Percentiles rank a stretch among this genome's conserved stretches.
These are phyloP conservation scores for Phoenicopterus ruber DNA, from an alignment of 2,113 vertebrate species.

Conservation along the genomic window DNA sequence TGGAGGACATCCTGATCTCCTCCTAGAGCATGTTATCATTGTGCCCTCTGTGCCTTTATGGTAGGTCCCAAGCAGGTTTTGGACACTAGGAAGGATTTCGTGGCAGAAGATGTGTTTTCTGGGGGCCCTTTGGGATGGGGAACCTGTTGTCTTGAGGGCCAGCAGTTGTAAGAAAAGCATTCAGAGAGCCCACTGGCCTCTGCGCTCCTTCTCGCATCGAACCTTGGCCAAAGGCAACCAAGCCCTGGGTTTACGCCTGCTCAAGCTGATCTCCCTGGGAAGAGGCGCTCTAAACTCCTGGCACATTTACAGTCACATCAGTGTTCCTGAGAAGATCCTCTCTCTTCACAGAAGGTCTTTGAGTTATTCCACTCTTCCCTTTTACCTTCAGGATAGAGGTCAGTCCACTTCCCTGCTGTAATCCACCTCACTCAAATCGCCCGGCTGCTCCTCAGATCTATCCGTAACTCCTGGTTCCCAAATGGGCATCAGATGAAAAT, in stretches of 20 bases:
- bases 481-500: background rate
- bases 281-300: background rate
- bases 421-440: background rate
- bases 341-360: background rate
- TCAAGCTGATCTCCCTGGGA: background rate
- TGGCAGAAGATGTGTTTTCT: background rate
- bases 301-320: background rate
- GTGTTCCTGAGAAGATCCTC: background rate
- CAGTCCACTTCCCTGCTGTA: background rate
- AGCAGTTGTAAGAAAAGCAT: background rate
- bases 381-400: background rate
- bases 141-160: background rate
- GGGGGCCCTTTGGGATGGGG: background rate
- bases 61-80: background rate
- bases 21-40: fast-evolving
- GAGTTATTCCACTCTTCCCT: background rate
- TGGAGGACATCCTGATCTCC: background rate
- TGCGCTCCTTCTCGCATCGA: background rate
- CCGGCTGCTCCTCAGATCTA: background rate
- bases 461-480: background rate
- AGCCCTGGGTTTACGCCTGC: background rate
- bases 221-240: background rate
- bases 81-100: background rate
- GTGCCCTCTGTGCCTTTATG: background rate
- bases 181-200: background rate